Evolutionary conservation across 2,797 vertebrate species (phyloP), one percentile per base, ranked within the genome.

Genomic region (Hoplostethus mediterraneus): DNA sequence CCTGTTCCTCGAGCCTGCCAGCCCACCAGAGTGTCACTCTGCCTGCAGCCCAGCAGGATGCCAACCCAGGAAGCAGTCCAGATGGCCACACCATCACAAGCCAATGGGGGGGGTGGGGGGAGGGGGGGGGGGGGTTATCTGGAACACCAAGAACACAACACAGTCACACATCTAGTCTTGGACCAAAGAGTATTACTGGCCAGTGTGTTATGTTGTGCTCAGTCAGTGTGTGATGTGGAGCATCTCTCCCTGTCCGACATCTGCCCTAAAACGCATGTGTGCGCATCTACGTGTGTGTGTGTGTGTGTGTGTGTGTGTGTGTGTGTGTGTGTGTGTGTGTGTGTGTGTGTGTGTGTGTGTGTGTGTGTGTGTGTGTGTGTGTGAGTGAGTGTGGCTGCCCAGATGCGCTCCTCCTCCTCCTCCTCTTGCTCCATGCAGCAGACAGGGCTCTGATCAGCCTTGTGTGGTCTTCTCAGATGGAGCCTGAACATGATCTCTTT

Each of bases 391-490:
- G 77, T 71, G 77, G 71, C 77, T 87, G 77, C 80, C 79, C 87
- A 90, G 87, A 90, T 86, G 85, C 69, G 56, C 83, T 81, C 76
- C 63, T 75, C 71, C 73, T 83, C 81, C 53, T 65, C 81, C 53
- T 65, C 60, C 57, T 54, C 53, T 73, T 60, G 62, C 81, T 80
- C 74, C 80, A 60, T 67, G 77, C 86, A 87, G 89, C 87, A 91
- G 92, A 91, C 89, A 91, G 61, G 75, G 76, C 87, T 87, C 82
- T 77, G 91, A 93, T 91, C 92, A 92, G 90, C 93, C 92, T 87
- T 93, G 92, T 93, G 93, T 94, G 93, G 93, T 93, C 93, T 90
- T 89, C 92, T 93, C 91, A 89, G 88, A 91, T 92, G 90, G 90
- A 91, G 87, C 66, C 90, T 77, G 90, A 94, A 94, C 89, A 85